Percentiles rank a stretch among this genome's conserved stretches.
Evolutionary conservation across 2,113 vertebrate genomes (phyloP).

Genomic region (Actenoides hombroni): DNA sequence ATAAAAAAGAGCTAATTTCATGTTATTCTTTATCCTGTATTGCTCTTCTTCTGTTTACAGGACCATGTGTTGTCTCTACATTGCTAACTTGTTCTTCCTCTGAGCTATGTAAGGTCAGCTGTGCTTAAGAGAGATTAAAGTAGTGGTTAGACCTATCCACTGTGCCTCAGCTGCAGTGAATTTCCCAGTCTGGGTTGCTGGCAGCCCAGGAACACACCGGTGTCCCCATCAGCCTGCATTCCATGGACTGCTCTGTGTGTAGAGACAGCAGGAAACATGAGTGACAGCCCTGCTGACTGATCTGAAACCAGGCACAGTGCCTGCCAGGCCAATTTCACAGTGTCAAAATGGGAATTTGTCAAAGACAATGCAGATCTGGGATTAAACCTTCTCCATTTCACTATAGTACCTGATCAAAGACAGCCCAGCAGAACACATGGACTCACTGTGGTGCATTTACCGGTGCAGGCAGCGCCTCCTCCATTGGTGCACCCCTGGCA

Average conservation of each 20-base stretch:
- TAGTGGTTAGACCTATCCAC: background rate
- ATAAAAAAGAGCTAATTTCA: background rate
- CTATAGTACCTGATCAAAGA: background rate
- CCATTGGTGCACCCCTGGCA: background rate
- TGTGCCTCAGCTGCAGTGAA: background rate
- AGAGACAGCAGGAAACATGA: background rate
- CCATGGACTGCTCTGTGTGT: background rate
- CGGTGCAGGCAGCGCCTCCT: background rate
- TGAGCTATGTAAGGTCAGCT: background rate
- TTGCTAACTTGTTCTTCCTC: background rate
- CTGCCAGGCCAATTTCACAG: background rate
- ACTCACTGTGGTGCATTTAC: background rate
- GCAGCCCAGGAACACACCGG: rapidly evolving
- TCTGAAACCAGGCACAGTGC: background rate
- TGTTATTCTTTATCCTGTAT: background rate
- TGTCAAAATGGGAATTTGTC: background rate
- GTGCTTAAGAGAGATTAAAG: background rate
- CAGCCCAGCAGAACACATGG: background rate
- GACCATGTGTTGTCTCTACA: background rate
- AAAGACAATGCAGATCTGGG: background rate
- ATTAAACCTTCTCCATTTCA: background rate
- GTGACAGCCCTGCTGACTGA: background rate
- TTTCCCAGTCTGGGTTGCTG: background rate
- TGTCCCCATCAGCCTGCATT: rapidly evolving
- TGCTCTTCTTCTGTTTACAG: background rate